Conservation (phyloP, 1,140 invertebrate genomes). For the Drosophila ercepeae region DNA sequence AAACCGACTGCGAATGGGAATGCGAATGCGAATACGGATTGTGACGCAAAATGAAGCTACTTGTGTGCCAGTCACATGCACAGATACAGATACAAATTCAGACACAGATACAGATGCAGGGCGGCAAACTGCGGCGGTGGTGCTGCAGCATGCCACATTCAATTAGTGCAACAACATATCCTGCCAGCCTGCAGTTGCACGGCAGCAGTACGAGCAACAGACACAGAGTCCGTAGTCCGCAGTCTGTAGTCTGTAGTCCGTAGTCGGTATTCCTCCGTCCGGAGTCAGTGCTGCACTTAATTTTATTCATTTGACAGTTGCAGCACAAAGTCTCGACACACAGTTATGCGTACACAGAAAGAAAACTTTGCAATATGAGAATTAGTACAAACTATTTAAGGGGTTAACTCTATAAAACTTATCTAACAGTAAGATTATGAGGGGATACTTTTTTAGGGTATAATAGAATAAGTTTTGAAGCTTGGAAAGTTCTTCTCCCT, state of each 20-base stretch:
- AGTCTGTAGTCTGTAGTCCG: slow-evolving; percentile 34
- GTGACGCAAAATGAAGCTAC: slow-evolving; percentile 80
- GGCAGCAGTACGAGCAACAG: slow-evolving; percentile 37
- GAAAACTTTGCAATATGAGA: no score
- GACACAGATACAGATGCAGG: slow-evolving; percentile 28
- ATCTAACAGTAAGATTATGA: no score
- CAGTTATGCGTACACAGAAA: background rate
- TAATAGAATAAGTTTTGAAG: no score
- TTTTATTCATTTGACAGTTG: slow-evolving; percentile 82
- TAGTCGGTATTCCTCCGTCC: slow-evolving; percentile 12
- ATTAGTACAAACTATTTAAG: no score
- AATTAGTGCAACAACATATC: slow-evolving; percentile 83
- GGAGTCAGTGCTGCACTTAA: slow-evolving; percentile 73
- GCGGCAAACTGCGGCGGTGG: slow-evolving; percentile 32
- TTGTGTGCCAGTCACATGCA: slow-evolving; percentile 65
- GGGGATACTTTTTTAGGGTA: no score
- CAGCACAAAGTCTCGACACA: slow-evolving; percentile 57
- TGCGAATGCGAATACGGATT: slow-evolving; percentile 60
- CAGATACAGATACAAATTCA: slow-evolving; percentile 38
- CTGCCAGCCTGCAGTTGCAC: slow-evolving; percentile 61
- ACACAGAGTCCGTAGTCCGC: slow-evolving; percentile 12
- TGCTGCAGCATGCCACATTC: slow-evolving; percentile 76
- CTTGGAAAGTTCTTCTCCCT: background rate
- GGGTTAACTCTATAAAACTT: no score
- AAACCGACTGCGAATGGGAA: slow-evolving; percentile 57